Evolutionary conservation across 1,140 invertebrate genomes (phyloP), one percentile per base, ranked within the genome.

Genomic region (Leptinotarsa texana): DNA sequence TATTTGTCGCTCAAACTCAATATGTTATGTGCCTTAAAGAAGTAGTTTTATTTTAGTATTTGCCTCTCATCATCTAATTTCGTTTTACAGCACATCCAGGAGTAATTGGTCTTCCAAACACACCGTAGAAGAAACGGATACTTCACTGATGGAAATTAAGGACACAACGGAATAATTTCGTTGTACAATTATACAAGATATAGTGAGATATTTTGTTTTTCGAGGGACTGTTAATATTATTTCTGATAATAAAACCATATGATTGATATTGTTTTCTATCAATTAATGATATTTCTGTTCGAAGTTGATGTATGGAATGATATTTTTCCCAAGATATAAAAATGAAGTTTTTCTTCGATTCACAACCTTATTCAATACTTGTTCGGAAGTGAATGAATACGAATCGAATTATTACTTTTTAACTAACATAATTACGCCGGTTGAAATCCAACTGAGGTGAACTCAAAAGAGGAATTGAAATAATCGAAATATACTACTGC

Each of bases 101-200:
- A 47, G 49, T 13, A 49, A 69, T 18, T 69, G 68, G 68, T 49
- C 42, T 17, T 69, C 68, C 42, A 69, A 69, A 18, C 42, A 69
- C 13, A 51, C 48, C 13, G 48, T 69, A 49, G 68, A 69, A 69
- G 68, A 69, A 51, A 69, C 68, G 13, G 68, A 69, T 24, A 69
- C 68, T 8, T 69, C 68, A 24, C 22, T 66, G 15, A 66, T 66
- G 21, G 21, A 66, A 22, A 24, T 66, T 15, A 22, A 15, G 63
- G 15, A 24, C 22, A 24, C 63, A 6, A 24, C 21, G 22, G 63
- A 66, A n/a, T 66, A 24, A 66, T 18, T 66, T 22, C 17, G 2
- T n/a, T 57, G 8, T 5, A 15, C 17, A 17, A n/a, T 8, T 57
- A 2, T 57, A 57, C 51, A 18, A 57, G 18, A 67, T 67, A 24